These are phyloP conservation scores for Epirrita christyi DNA, from an alignment of 2,888 invertebrate species.

Conservation along the genomic window DNA sequence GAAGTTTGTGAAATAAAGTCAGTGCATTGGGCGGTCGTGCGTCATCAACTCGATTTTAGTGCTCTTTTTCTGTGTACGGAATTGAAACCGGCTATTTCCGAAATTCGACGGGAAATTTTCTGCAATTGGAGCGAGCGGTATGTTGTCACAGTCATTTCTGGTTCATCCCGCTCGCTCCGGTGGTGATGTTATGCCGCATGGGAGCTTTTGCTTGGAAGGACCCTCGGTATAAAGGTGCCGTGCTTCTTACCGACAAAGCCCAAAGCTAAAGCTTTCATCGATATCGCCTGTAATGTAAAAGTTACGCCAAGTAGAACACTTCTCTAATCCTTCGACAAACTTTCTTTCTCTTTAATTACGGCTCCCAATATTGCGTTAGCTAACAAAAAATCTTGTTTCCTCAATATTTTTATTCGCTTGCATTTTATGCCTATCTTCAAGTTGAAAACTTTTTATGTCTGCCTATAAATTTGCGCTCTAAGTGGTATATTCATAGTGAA, in stretches of 20 bases:
- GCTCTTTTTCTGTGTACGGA: slow-evolving; percentile 64
- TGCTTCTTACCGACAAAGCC: slow-evolving; percentile 53
- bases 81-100: slow-evolving; percentile 71
- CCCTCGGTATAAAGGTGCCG: slow-evolving; percentile 54
- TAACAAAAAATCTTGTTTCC: slow-evolving; percentile 39
- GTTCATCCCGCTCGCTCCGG: slow-evolving; percentile 59
- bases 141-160: slow-evolving; percentile 52
- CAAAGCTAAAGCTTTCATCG: slow-evolving; percentile 65
- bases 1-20: slow-evolving; percentile 77
- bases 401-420: slow-evolving; percentile 22
- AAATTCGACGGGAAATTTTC: slow-evolving; percentile 76
- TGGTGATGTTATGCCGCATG: slow-evolving; percentile 61
- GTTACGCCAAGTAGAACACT: slow-evolving; percentile 67
- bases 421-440: slow-evolving; percentile 1
- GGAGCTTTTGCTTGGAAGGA: slow-evolving; percentile 66
- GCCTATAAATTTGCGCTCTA: background rate
- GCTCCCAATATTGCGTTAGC: slow-evolving; percentile 47
- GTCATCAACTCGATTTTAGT: slow-evolving; percentile 51
- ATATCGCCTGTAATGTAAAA: slow-evolving; percentile 69
- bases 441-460: background rate
- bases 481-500: no score
- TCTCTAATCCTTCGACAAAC: slow-evolving; percentile 65
- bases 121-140: slow-evolving; percentile 66
- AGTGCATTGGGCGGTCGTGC: slow-evolving; percentile 65
- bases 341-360: slow-evolving; percentile 57